Evolutionary conservation across 2,888 invertebrate species (phyloP).

Genomic region (Athripsodes cinereus): DNA sequence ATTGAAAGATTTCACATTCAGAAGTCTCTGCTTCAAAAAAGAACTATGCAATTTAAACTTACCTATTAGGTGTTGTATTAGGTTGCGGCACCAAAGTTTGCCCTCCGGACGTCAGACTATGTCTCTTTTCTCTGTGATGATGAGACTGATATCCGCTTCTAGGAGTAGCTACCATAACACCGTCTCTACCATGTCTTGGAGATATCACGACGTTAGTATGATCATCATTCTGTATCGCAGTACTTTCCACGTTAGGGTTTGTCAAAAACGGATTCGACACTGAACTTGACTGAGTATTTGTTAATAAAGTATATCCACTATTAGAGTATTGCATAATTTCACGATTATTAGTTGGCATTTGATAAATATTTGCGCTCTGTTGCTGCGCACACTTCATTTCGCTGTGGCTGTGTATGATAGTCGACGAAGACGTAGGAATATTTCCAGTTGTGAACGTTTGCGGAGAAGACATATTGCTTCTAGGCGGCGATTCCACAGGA

Average conservation of each 20-base stretch:
- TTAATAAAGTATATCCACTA: slow-evolving; percentile 12
- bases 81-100: slow-evolving; percentile 39
- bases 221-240: not conserved
- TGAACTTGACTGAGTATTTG: slow-evolving; percentile 2
- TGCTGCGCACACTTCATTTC: not conserved
- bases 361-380: slow-evolving; percentile 1
- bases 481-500: slow-evolving; percentile 12
- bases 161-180: slow-evolving; percentile 32
- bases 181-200: slow-evolving; percentile 40
- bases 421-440: not conserved
- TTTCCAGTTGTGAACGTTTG: slow-evolving; percentile 1
- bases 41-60: too few species aligned
- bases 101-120: slow-evolving; percentile 46
- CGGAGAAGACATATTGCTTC: slow-evolving; percentile 25
- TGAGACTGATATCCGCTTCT: slow-evolving; percentile 15
- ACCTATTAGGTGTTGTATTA: slow-evolving; percentile 40
- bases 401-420: not conserved
- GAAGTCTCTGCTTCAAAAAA: too few species aligned
- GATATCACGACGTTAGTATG: slow-evolving; percentile 29
- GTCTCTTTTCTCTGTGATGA: slow-evolving; percentile 48
- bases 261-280: slow-evolving; percentile 13
- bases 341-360: not conserved
- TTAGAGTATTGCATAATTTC: slow-evolving; percentile 7
- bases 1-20: too few species aligned
- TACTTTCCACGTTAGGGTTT: not conserved